Evolutionary conservation across 2,797 vertebrate species (phyloP), one percentile per base, ranked within the genome.

Genomic region (Gallinago nigripennis): DNA sequence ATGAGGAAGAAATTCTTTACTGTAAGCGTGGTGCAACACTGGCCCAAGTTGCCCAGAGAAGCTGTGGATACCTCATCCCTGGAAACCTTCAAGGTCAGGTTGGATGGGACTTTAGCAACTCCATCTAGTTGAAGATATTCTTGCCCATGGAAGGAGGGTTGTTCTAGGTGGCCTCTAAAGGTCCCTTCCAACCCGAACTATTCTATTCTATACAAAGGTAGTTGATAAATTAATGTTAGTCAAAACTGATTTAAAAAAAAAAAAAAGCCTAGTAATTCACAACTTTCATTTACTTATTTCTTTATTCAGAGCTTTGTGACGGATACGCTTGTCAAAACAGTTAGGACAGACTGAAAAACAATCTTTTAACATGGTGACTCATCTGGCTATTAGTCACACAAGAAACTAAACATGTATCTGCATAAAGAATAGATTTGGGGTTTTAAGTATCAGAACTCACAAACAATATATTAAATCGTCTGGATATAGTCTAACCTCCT

Each of bases 381-480:
- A 95, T 79, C 72, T 82, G 71, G 68, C 54, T 46, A 7, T 90
- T 90, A 94, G 84, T 96, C 94, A 95, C 43, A 28, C 65, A 56
- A 76, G 45, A 92, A 92, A 75, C 43, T 72, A 69, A 89, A 83
- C 37, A 51, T 17, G 3, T 43, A 80, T 53, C 79, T 54, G 54
- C 54, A n/a, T 2, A 16, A n/a, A 53, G 46, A 84, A 56, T 10
- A 70, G 41, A 73, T 35, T 30, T n/a, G 4, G 48, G 30, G 19
- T 31, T 94, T 73, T 71, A 72, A 82, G 46, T 80, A 64, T 45
- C 57, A 80, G 46, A 81, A 33, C 17, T 70, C n/a, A 37, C 28
- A 48, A 65, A 53, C 56, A 43, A 15, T 28, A 16, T 57, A 70
- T 43, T 84, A 56, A 72, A 27, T 54, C 71, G 33, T 68, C 30